phyloP scores from a whole-genome alignment of 2,113 vertebrate genomes.

The Galbula dea region DNA sequence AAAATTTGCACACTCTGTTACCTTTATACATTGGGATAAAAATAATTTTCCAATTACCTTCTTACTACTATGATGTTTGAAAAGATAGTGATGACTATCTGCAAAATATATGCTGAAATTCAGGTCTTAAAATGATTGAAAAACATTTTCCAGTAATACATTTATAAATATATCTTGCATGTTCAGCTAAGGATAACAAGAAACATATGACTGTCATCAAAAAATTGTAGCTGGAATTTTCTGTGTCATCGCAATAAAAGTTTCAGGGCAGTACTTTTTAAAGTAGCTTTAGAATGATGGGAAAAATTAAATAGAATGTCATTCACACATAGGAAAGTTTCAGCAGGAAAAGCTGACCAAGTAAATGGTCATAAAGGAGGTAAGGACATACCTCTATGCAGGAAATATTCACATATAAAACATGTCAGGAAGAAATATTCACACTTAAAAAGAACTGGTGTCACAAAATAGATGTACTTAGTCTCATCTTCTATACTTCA shows the following conservation, averaged over 20 bases:
- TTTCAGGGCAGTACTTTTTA: background rate
- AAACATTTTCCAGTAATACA: background rate
- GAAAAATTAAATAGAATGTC: background rate
- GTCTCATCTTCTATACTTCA: background rate
- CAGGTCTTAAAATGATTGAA: background rate
- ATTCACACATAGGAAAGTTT: background rate
- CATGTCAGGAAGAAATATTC: background rate
- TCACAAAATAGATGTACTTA: fast-evolving
- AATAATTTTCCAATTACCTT: background rate
- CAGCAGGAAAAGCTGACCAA: background rate
- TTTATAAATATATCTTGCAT: background rate
- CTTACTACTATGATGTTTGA: background rate
- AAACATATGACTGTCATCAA: background rate
- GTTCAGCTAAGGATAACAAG: background rate
- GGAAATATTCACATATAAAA: background rate
- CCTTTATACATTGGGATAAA: background rate
- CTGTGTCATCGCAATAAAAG: background rate
- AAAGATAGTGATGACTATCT: background rate
- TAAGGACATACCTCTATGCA: background rate
- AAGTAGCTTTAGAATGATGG: background rate
- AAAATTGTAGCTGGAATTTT: background rate
- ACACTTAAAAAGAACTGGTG: background rate
- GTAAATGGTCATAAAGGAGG: background rate
- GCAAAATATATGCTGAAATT: background rate
- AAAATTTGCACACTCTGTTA: background rate